Evolutionary conservation across 2,888 invertebrate genomes (phyloP), one percentile per base, ranked within the genome.

Genomic region (Hyalella azteca): DNA sequence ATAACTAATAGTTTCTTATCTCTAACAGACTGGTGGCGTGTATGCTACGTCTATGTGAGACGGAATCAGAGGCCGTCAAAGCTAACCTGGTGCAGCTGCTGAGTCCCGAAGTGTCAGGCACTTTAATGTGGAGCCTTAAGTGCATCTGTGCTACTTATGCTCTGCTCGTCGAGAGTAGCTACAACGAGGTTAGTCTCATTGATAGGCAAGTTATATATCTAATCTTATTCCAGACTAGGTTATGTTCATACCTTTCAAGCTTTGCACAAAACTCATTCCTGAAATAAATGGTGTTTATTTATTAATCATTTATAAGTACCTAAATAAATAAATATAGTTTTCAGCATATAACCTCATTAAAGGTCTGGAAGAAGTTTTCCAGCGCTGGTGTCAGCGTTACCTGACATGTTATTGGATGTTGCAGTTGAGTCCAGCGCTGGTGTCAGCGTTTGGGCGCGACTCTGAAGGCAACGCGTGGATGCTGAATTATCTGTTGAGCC

Each of bases 41-140:
- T 85, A 91, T 95, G 7, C 91, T 95, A 81, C 91, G 93, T 73
- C 89, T 95, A 78, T 93, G 93, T 87, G 91, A 93, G 77, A 91
- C 94, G 85, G 94, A 95, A 87, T 92, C 92, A 84, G 91, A 92
- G 1, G 92, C 93, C 0, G 89, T 93, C 32, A 91, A 92, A 81
- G 92, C 92, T 0, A 92, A 92, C 80, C 89, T 93, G 82, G 89
- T 90, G 0, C 90, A 90, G 84, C 89, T 91, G 83, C 90, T 95
- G 85, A 95, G 95, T 87, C 95, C 95, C 0, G 94, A 94, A 88
- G 91, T 95, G 1, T 92, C 92, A 1, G 91, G 92, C 60, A 93
- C 93, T 0, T 89, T 93, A 73, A 92, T 93, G 85, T 95, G 94
- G 94, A 92, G 94, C 86, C 89, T 95, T 73, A 91, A 92, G 86